Evolutionary conservation across 1,140 invertebrate species (phyloP).

Genomic region (Phthorimaea operculella): DNA sequence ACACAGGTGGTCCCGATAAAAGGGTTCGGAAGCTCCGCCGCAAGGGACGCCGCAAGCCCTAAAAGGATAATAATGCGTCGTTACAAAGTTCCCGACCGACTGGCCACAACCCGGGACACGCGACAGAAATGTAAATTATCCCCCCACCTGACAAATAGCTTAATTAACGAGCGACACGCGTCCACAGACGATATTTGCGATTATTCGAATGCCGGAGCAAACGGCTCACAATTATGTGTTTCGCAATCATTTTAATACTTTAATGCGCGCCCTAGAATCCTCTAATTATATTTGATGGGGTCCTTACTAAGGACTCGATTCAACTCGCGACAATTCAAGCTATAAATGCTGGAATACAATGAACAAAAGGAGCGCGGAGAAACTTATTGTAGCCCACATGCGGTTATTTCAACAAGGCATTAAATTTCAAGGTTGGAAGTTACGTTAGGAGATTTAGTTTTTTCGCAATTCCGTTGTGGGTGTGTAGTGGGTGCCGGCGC

Average conservation of each 20-base stretch:
- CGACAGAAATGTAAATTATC: conserved; percentile 63
- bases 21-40: conserved; percentile 49
- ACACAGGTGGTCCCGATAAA: conserved; percentile 65
- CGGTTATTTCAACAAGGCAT: conserved; percentile 50
- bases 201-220: conserved; percentile 48
- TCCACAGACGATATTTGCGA: conserved; percentile 45
- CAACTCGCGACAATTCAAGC: conserved; percentile 3
- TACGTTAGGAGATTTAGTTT: conserved; percentile 52
- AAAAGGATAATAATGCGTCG: conserved; percentile 67
- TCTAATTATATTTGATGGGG: conserved; percentile 3
- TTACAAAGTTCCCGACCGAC: conserved; percentile 46
- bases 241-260: conserved; percentile 21
- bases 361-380: conserved; percentile 34
- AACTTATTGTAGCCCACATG: conserved; percentile 45
- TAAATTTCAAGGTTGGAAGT: conserved; percentile 60
- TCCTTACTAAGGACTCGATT: conserved; percentile 1
- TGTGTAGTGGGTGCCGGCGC: conserved; percentile 54
- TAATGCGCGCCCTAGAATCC: conserved; percentile 8
- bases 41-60: conserved; percentile 58
- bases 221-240: conserved; percentile 21
- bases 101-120: conserved; percentile 39
- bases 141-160: conserved; percentile 64
- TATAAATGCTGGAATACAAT: conserved; percentile 38
- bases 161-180: conserved; percentile 63
- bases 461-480: conserved; percentile 59